These are phyloP conservation scores for Hippocampus barbouri DNA, from an alignment of 2,113 vertebrate genomes.

Conservation along the genomic window DNA sequence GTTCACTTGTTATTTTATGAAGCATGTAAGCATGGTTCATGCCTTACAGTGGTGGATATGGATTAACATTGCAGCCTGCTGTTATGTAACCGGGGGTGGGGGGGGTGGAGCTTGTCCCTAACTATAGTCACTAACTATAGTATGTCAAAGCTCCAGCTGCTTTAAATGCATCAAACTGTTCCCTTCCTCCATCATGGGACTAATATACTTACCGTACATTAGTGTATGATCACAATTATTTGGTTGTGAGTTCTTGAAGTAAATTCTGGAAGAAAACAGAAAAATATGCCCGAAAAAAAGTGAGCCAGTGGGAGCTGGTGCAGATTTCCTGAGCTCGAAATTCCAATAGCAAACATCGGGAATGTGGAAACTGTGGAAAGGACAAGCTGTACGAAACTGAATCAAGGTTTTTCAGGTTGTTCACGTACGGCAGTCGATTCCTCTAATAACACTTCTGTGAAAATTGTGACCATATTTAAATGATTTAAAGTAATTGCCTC, in stretches of 20 bases:
- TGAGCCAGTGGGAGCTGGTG: conserved; percentile 18
- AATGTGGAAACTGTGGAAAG: conserved; percentile 33
- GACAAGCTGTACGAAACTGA: not conserved
- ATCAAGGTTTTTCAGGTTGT: not conserved
- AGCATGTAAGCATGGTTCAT: not conserved
- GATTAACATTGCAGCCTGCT: conserved; percentile 25
- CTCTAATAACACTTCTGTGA: too few species aligned
- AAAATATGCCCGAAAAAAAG: conserved; percentile 39
- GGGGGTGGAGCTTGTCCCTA: not conserved
- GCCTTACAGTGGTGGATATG: conserved; percentile 15
- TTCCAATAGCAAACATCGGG: conserved; percentile 19
- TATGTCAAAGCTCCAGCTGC: not conserved
- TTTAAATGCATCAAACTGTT: not conserved
- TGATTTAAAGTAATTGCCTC: not conserved
- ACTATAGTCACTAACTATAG: conserved; percentile 12
- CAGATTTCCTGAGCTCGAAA: conserved; percentile 25
- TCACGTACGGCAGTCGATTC: not conserved
- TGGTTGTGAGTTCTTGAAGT: not conserved
- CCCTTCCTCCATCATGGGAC: not conserved
- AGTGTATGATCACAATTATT: not conserved
- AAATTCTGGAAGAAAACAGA: conserved; percentile 18
- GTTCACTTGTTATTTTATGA: not conserved
- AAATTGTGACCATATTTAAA: not conserved
- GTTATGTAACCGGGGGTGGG: conserved; percentile 33
- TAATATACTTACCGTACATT: not conserved